Evolutionary conservation across 2,113 vertebrate species (phyloP), one percentile per base, ranked within the genome.

Genomic region (Marmota flaviventris): DNA sequence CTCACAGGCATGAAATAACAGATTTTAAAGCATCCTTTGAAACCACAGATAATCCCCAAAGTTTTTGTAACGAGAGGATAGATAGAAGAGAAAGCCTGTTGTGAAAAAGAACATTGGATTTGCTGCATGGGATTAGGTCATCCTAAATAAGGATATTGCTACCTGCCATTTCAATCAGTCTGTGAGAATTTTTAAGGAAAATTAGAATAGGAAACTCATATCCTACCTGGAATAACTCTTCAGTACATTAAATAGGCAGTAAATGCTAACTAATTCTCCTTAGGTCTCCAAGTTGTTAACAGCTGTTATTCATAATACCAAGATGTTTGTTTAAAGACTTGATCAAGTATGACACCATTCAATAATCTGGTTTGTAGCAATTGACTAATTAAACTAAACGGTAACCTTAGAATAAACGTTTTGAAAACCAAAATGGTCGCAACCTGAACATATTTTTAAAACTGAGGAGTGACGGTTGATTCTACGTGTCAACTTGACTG

Each of bases 311-410:
- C 95, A 95, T 97, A 98, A 98, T 97, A 98, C 97, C 97, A 98
- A 98, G 97, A 98, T 96, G 92, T 95, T 98, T 92, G 93, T 95
- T 98, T 98, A 98, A 98, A 98, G 97, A 97, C 97, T 97, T 27
- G 2, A 98, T 96, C 88, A 97, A 98, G 98, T 96, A 98, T 96
- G 96, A 98, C 98, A 96, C 84, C 96, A 85, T 92, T 98, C 97
- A 97, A 96, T 97, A 98, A 98, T 98, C 96, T 98, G 95, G 77
- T 98, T 98, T 98, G 97, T 8, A 97, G 98, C 92, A 98, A 93
- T 76, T 98, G 97, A 98, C 94, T 98, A 97, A 97, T 98, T 98
- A 98, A 98, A 97, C 97, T 98, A 98, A 98, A 98, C 98, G 98
- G 96, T 96, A 98, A 97, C 93, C 93, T 97, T 93, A 93, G 97